Evolutionary conservation across 2,113 vertebrate species (phyloP), one percentile per base, ranked within the genome.

Genomic region (Ptyas mucosa): DNA sequence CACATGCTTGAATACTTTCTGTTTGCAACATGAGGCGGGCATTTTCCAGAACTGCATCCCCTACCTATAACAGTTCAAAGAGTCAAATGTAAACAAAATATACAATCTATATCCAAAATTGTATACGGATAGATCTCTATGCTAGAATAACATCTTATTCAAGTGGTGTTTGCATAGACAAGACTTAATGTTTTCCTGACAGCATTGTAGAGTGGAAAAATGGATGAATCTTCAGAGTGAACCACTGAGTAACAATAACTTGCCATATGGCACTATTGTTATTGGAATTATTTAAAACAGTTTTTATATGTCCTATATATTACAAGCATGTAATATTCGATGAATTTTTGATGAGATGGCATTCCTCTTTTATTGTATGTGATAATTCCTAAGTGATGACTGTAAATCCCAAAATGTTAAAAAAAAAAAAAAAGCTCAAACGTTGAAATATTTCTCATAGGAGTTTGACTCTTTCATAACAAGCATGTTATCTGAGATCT

Each of bases 1-100:
- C 98, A 6, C 97, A 98, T 49, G 98, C 99, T 96, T 99, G 99
- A 91, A 98, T 95, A 21, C 98, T 99, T 95, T 99, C 99, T 0
- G 98, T 98, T 97, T 99, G 98, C 90, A 99, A 98, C 98, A 99
- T 98, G 85, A 99, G 98, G 26, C 97, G 98, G 88, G 99, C 99
- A 1, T 99, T 99, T 95, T 99, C 98, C 95, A 99, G 95, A 94
- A 99, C 98, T 1, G 98, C 98, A 95, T 99, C 98, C 0, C 98
- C 98, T 92, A 99, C 99, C 99, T 99, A 95, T 49, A 96, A 95
- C 2, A 90, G 52, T 93, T 96, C 92, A 95, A 95, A 87, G 24
- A 91, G 8, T 86, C 55, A 93, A 57, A 85, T 49, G 46, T 5
- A 8, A 87, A 5, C 14, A 5, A 34, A 69, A 3, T 0, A 0